phyloP scores from a whole-genome alignment of 1,140 invertebrate genomes.

The Eumeta japonica region DNA sequence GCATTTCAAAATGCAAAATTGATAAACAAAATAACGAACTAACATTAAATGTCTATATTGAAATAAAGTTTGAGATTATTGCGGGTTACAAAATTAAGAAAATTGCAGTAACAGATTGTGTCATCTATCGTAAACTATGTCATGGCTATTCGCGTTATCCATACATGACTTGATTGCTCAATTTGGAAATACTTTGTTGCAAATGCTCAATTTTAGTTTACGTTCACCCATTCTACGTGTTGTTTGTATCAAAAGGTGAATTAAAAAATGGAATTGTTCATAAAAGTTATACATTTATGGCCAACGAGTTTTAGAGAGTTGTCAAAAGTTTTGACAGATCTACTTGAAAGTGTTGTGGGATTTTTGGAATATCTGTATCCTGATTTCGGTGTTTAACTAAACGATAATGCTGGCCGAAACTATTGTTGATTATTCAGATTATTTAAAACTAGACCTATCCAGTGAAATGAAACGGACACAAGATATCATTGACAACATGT shows the following conservation, averaged over 20 bases:
- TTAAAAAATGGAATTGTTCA: conserved; percentile 34
- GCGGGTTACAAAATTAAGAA: too few relatives aligned
- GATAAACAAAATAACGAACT: too few relatives aligned
- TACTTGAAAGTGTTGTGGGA: conserved; percentile 31
- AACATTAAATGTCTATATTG: too few relatives aligned
- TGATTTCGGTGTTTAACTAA: conserved; percentile 28
- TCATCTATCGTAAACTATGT: conserved; percentile 19
- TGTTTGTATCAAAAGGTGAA: too few relatives aligned
- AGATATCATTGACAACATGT: conserved; percentile 55
- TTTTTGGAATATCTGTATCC: conserved; percentile 44
- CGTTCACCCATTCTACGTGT: too few relatives aligned
- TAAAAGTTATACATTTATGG: conserved; percentile 27
- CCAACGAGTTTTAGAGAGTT: conserved; percentile 31
- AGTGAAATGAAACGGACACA: conserved; percentile 49
- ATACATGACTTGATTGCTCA: too few relatives aligned
- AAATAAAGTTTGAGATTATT: too few relatives aligned
- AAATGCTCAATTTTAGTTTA: too few relatives aligned
- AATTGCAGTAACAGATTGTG: too few relatives aligned
- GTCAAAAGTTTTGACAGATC: conserved; percentile 39
- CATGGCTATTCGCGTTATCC: too few relatives aligned
- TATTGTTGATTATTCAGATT: conserved; percentile 43
- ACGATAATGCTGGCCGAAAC: conserved; percentile 39
- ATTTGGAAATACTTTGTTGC: too few relatives aligned
- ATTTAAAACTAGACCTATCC: conserved; percentile 45
- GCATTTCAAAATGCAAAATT: too few relatives aligned